Base-by-base conservation (phyloP, 2,113 vertebrate genomes). In the Orientallactaga bullata region DNA sequence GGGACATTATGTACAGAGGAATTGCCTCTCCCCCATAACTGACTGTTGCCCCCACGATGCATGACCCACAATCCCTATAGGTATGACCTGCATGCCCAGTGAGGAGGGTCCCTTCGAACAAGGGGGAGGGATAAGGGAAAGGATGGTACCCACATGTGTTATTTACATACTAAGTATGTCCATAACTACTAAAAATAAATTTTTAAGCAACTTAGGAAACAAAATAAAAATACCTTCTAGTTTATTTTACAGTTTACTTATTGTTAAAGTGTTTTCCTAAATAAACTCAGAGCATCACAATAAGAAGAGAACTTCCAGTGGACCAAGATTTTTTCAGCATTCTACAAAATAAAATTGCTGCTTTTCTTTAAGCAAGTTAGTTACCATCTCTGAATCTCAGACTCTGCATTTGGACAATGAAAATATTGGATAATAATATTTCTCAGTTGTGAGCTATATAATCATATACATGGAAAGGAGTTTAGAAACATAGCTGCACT, bases 281-380 rank as follows among this genome's bases (percentile, higher is more conserved):
- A 17, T 61, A 92, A 23, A 74, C 26, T 91, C 30, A 86, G 73
- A 88, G 21, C 2, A n/a, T 37, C 18, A 77, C 2, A 94, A 30
- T 93, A 77, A 58, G 65, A 77, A 94, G 47, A 88, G 18, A 82
- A 69, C 9, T 66, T 55, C 71, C 87, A 89, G 15, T 78, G 30
- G 85, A 86, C 1, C 5, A 51, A 21, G 39, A 10, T 88, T 79
- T 90, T 69, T 4, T 78, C 47, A 63, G 0, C 58, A 51, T 81
- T 93, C 61, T 94, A 24, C 61, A 91, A 88, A 69, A 82, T 5
- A 26, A 72, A 76, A 32, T 20, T 78, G 30, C 9, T 66, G 7
- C 26, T 78, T 47, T 81, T 55, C 2, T 71, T 61, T 61, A 63
- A 60, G 26, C 16, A 60, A 74, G 39, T 85, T 90, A 82, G 37